Percentiles rank a stretch among this genome's conserved stretches.
These are phyloP conservation scores for Parascotia fuliginaria DNA, from an alignment of 2,888 invertebrate genomes.

Conservation along the genomic window DNA sequence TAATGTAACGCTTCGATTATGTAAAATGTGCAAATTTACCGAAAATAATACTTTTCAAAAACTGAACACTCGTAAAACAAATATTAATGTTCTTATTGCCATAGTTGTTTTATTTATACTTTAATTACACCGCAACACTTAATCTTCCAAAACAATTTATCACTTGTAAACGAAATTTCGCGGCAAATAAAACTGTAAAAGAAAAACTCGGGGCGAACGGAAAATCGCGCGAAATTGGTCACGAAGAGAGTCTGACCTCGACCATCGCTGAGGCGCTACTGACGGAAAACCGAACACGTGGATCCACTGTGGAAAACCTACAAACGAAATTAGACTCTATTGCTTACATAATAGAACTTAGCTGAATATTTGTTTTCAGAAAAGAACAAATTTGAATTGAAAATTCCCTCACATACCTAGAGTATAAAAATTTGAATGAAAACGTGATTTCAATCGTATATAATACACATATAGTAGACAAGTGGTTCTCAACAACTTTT, in stretches of 20 bases:
- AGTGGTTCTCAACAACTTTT: constrained; percentile 32
- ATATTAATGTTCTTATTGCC: neutral
- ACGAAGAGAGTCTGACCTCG: constrained; percentile 54
- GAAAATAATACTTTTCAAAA: neutral
- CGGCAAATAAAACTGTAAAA: constrained; percentile 15
- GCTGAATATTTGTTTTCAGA: neutral
- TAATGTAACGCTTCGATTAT: neutral
- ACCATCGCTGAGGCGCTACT: constrained; percentile 66
- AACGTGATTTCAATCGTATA: constrained; percentile 38
- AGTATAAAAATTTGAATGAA: constrained; percentile 26
- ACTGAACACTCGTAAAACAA: neutral
- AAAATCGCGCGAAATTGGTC: constrained; percentile 49
- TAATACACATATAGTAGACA: constrained; percentile 21
- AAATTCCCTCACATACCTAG: constrained; percentile 9
- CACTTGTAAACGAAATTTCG: constrained; percentile 8
- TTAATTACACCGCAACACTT: constrained; percentile 12
- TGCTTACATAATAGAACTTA: constrained; percentile 1
- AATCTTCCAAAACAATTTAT: constrained; percentile 10
- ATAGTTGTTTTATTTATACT: neutral
- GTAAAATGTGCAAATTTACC: neutral
- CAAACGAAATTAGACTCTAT: constrained; percentile 27
- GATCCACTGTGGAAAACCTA: constrained; percentile 17
- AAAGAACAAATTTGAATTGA: constrained; percentile 1
- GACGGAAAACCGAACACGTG: constrained; percentile 68
- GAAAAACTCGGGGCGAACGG: constrained; percentile 31